A percentile compares a stretch with the other conserved stretches of the same genome.
These are phyloP conservation scores for Plebejus anna DNA, from an alignment of 2,888 invertebrate genomes.

Conservation along the genomic window DNA sequence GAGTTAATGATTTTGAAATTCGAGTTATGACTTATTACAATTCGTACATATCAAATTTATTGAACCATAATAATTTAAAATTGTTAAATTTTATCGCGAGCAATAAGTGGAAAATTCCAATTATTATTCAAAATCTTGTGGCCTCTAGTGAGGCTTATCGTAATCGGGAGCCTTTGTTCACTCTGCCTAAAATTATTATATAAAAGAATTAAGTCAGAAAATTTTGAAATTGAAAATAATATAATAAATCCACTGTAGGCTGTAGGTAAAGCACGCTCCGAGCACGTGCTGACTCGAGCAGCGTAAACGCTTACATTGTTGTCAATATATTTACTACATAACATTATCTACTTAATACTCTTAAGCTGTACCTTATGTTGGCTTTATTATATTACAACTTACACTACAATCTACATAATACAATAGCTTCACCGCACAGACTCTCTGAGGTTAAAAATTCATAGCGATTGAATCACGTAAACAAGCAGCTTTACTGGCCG, in stretches of 20 bases:
- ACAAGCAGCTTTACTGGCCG: neutral
- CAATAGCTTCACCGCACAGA: too few species aligned
- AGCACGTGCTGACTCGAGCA: too few species aligned
- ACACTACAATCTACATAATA: too few species aligned
- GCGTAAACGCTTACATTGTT: too few species aligned
- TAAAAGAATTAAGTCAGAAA: too few species aligned
- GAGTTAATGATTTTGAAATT: neutral
- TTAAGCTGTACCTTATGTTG: too few species aligned
- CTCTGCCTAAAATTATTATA: neutral
- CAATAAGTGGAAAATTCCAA: neutral
- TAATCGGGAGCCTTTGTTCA: neutral
- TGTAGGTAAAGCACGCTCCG: too few species aligned
- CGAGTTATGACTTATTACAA: neutral
- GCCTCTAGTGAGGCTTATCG: neutral
- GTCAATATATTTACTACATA: too few species aligned
- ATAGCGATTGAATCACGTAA: neutral
- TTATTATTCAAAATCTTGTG: neutral
- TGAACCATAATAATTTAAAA: neutral
- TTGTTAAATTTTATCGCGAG: neutral
- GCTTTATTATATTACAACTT: too few species aligned
- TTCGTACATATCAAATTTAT: neutral
- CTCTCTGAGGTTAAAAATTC: neutral
- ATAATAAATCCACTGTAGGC: too few species aligned
- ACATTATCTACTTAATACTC: too few species aligned
- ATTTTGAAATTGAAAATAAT: too few species aligned